phyloP scores from a whole-genome alignment of 23 tunicate genomes.

The Aplidium turbinatum region DNA sequence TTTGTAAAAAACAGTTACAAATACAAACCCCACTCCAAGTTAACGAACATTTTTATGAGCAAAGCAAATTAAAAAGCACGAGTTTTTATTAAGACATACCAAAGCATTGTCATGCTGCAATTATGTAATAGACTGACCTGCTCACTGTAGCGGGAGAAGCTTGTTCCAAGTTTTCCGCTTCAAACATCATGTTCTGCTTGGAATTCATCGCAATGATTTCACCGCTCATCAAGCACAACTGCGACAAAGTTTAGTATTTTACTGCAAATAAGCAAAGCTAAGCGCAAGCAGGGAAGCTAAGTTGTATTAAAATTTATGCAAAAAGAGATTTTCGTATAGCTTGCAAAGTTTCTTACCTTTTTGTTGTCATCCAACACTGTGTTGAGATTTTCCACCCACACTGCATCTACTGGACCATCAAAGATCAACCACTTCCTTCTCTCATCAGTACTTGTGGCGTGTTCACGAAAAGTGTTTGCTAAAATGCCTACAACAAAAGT shows the following conservation, averaged over 20 bases:
- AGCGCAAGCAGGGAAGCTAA: neutral
- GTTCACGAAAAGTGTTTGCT: conserved; percentile 85
- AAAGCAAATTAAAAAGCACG: neutral
- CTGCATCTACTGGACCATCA: conserved; percentile 98
- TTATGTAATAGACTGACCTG: conserved; percentile 26
- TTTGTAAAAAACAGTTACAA: neutral
- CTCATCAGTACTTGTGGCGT: conserved; percentile 73
- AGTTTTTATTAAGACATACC: no score
- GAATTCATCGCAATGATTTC: conserved; percentile 93
- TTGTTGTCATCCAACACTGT: conserved; percentile 98
- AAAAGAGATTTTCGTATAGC: neutral
- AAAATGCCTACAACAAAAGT: conserved; percentile 51
- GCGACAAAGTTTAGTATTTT: neutral
- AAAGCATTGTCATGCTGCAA: no score
- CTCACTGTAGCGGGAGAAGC: conserved; percentile 99
- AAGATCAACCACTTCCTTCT: conserved; percentile 86
- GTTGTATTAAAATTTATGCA: neutral
- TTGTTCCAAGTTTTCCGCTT: conserved; percentile 97
- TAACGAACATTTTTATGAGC: neutral
- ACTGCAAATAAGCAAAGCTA: neutral
- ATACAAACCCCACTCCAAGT: no score
- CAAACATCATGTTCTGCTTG: conserved; percentile 96
- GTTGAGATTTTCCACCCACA: conserved; percentile 99
- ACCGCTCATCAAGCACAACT: conserved; percentile 93
- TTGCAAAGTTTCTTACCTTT: conserved; percentile 30